phyloP scores from a whole-genome alignment of 1,140 invertebrate species.

The Cydia strobilella region DNA sequence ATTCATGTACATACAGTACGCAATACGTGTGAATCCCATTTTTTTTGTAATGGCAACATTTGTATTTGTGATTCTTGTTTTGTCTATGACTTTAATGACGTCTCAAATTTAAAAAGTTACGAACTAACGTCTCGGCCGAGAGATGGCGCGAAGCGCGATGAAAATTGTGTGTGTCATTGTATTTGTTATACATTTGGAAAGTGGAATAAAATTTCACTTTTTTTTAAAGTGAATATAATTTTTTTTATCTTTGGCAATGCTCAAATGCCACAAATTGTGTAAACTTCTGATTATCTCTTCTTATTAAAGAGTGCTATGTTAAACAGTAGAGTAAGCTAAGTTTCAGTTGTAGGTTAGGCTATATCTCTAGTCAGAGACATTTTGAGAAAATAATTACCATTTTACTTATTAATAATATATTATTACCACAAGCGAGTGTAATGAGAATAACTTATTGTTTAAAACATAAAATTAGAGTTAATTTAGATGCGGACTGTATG shows the following conservation, averaged over 20 bases:
- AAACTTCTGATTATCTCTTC: conserved; percentile 53
- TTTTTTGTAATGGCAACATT: conserved; percentile 22
- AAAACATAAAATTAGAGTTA: conserved; percentile 60
- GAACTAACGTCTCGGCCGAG: conserved; percentile 15
- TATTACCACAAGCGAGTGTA: conserved; percentile 67
- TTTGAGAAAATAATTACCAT: conserved; percentile 76
- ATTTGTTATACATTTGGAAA: conserved; percentile 32
- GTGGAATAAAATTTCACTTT: conserved; percentile 74
- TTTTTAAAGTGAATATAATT: conserved; percentile 50
- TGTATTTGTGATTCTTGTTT: conserved; percentile 6
- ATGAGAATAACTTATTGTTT: conserved; percentile 74
- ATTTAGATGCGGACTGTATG: conserved; percentile 59
- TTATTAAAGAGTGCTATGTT: conserved; percentile 73
- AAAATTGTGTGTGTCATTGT: conserved; percentile 38
- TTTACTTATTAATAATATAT: conserved; percentile 71
- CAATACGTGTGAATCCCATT: conserved; percentile 34
- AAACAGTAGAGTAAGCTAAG: conserved; percentile 62
- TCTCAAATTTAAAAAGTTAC: conserved; percentile 20
- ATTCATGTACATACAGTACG: conserved; percentile 33
- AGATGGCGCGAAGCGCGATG: conserved; percentile 37
- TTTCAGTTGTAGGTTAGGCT: conserved; percentile 69
- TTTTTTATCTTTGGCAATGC: conserved; percentile 72
- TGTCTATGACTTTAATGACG: conserved; percentile 23
- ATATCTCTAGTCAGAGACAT: conserved; percentile 78
- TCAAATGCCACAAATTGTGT: conserved; percentile 56